Evolutionary conservation across 23 tunicate species (phyloP).

Genomic region (Oikopleura vanhoeffeni): DNA sequence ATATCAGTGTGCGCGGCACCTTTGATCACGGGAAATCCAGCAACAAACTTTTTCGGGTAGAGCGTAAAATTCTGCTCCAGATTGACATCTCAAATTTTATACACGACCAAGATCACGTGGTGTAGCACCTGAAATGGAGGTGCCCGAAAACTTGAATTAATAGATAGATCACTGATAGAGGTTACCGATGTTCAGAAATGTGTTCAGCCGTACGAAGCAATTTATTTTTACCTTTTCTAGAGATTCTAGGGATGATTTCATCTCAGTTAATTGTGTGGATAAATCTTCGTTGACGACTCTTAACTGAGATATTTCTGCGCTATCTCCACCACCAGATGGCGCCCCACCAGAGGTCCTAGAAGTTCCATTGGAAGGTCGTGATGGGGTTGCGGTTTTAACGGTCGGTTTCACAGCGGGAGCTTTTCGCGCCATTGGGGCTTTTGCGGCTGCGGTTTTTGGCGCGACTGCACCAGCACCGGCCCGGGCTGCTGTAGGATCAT

Average conservation of each 20-base stretch:
- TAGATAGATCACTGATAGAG: too few relatives aligned
- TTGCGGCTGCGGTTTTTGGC: conserved; percentile 13
- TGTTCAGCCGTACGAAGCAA: too few relatives aligned
- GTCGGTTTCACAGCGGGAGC: too few relatives aligned
- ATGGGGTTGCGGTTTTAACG: conserved; percentile 11
- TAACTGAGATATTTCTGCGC: not conserved
- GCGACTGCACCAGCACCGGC: conserved; percentile 15
- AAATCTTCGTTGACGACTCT: not conserved
- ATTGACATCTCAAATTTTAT: too few relatives aligned
- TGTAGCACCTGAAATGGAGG: too few relatives aligned
- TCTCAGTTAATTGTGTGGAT: not conserved
- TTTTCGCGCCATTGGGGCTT: not conserved
- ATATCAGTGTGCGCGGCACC: too few relatives aligned
- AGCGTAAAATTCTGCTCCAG: too few relatives aligned
- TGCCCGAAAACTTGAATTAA: too few relatives aligned
- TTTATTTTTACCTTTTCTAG: not conserved
- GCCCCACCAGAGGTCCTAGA: not conserved
- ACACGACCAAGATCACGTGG: too few relatives aligned
- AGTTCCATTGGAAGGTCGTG: not conserved
- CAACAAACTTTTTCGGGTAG: too few relatives aligned
- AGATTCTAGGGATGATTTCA: not conserved
- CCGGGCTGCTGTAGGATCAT: conserved; percentile 24
- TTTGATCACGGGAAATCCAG: too few relatives aligned
- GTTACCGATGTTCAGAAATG: too few relatives aligned
- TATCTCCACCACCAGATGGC: not conserved